These are phyloP conservation scores for Mycteria americana DNA, from an alignment of 2,797 vertebrate genomes.

Conservation along the genomic window DNA sequence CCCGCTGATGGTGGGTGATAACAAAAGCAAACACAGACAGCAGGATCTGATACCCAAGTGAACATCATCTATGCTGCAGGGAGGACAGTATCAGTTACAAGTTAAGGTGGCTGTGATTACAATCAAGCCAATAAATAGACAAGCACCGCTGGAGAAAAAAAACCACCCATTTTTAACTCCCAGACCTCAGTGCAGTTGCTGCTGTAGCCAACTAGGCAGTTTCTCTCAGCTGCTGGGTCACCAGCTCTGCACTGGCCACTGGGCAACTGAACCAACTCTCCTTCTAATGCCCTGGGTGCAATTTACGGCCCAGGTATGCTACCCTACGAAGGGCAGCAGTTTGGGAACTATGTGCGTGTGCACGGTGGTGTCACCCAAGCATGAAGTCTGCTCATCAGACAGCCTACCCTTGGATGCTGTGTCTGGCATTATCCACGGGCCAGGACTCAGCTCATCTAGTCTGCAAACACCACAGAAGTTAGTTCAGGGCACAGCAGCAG, in stretches of 20 bases:
- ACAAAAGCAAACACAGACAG: conserved; percentile 20
- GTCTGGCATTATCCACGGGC: accelerated
- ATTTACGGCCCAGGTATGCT: neutral
- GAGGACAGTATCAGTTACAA: conserved; percentile 15
- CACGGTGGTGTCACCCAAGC: accelerated
- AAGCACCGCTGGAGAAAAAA: neutral
- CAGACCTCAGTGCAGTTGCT: neutral
- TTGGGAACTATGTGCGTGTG: neutral
- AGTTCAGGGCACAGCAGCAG: neutral
- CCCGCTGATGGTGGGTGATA: conserved; percentile 23
- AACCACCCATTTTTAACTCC: neutral
- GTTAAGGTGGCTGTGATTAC: conserved; percentile 45
- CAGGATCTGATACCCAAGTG: neutral
- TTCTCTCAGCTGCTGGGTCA: neutral
- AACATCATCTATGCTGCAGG: neutral
- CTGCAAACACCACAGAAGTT: neutral
- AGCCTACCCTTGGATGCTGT: neutral
- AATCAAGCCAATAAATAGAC: conserved; percentile 11
- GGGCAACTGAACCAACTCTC: neutral
- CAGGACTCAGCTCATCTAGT: neutral
- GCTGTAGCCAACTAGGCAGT: neutral
- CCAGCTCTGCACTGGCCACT: neutral
- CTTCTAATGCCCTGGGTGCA: neutral
- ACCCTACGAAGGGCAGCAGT: neutral
- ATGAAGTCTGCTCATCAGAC: neutral